A percentile compares a stretch with the other conserved stretches of the same genome.
These are phyloP conservation scores for Leptura quadrifasciata DNA, from an alignment of 2,888 invertebrate species.

Conservation along the genomic window DNA sequence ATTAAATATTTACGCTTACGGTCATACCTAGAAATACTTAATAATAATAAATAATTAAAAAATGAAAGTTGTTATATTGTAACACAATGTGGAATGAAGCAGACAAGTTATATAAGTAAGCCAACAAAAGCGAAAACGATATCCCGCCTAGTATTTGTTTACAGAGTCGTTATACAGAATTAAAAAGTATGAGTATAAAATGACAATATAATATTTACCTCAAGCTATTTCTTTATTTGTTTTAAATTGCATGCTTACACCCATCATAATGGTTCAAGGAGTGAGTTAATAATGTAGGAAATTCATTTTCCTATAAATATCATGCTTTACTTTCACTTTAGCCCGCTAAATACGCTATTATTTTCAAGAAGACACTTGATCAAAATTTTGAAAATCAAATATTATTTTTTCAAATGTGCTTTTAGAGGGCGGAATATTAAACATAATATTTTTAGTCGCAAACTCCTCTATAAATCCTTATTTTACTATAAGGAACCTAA, in stretches of 20 bases:
- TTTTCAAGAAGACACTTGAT: background rate
- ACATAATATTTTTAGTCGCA: too few relatives aligned
- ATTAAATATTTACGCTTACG: background rate
- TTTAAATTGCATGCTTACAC: background rate
- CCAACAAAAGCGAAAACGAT: background rate
- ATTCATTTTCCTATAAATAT: background rate
- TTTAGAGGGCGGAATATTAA: too few relatives aligned
- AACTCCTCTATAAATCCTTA: too few relatives aligned
- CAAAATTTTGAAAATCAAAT: too few relatives aligned
- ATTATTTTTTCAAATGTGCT: too few relatives aligned
- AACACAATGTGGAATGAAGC: background rate
- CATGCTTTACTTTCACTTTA: background rate
- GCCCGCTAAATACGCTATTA: background rate
- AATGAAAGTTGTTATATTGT: constrained; percentile 16
- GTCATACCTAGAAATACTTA: background rate
- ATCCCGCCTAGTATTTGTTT: background rate
- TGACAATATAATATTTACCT: background rate
- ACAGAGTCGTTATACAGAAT: background rate
- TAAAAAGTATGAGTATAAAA: background rate
- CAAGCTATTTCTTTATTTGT: background rate
- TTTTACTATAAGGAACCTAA: too few relatives aligned
- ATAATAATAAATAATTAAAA: constrained; percentile 18
- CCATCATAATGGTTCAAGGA: background rate
- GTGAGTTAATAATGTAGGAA: background rate
- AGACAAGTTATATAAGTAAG: constrained; percentile 2